A percentile compares a stretch with the other conserved stretches of the same genome.
phyloP scores from a whole-genome alignment of 2,797 vertebrate genomes.

The Chelon labrosus region DNA sequence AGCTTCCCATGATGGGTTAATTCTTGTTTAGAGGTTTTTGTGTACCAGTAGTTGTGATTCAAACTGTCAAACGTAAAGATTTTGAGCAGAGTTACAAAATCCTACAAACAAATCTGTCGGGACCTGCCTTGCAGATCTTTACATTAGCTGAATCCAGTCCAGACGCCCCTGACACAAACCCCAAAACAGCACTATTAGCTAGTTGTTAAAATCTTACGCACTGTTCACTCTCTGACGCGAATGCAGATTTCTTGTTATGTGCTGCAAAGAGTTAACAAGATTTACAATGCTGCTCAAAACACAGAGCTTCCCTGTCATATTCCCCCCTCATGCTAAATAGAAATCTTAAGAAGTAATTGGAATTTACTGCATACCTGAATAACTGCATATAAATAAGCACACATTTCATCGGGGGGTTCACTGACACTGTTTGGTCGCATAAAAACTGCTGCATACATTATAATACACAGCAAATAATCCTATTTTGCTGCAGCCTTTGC shows the following conservation, averaged over 20 bases:
- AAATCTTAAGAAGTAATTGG: conserved; percentile 93
- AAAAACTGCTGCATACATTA: conserved; percentile 83
- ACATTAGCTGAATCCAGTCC: conserved; percentile 1
- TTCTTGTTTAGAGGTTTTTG: background rate
- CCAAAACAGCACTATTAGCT: conserved; percentile 47
- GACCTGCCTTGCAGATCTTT: conserved; percentile 30
- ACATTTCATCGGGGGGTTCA: conserved; percentile 82
- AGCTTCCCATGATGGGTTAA: background rate
- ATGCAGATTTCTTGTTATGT: conserved; percentile 67
- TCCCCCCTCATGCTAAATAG: conserved; percentile 85
- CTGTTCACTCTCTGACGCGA: conserved; percentile 57
- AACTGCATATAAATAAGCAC: conserved; percentile 91
- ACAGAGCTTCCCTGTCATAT: conserved; percentile 79
- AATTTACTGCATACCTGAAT: conserved; percentile 93
- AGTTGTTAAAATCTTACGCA: conserved; percentile 59
- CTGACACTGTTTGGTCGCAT: conserved; percentile 82
- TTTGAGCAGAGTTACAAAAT: background rate
- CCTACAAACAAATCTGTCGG: conserved; percentile 11
- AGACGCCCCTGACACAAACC: background rate
- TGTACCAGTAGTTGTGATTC: background rate
- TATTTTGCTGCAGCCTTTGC: conserved; percentile 75
- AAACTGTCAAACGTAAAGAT: conserved; percentile 3
- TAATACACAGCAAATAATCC: conserved; percentile 84
- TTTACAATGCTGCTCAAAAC: conserved; percentile 84
- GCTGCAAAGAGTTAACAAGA: conserved; percentile 81